These are phyloP conservation scores for Pipistrellus kuhlii DNA, from an alignment of 2,797 vertebrate species.

Conservation along the genomic window DNA sequence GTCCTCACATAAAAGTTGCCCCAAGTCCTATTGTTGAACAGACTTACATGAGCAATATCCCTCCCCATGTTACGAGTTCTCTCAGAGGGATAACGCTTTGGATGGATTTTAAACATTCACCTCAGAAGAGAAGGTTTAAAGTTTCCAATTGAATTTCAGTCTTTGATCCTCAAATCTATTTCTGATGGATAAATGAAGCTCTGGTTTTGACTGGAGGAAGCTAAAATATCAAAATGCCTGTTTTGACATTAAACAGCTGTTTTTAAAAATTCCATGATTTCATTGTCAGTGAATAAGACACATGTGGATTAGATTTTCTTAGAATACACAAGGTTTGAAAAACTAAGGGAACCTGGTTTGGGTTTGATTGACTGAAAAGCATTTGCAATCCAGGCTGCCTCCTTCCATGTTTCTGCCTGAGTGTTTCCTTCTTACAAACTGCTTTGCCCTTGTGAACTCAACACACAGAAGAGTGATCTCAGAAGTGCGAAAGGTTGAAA, in stretches of 20 bases:
- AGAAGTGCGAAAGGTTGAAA: slow-evolving; percentile 11
- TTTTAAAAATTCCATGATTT: slow-evolving; percentile 65
- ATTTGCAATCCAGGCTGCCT: slow-evolving; percentile 13
- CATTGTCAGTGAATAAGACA: slow-evolving; percentile 66
- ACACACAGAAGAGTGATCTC: background rate
- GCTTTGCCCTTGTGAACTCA: slow-evolving; percentile 22
- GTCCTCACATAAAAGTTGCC: background rate
- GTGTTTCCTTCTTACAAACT: slow-evolving; percentile 6
- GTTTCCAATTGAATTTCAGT: slow-evolving; percentile 59
- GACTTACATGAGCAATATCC: background rate
- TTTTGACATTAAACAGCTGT: slow-evolving; percentile 73
- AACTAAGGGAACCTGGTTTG: slow-evolving; percentile 64
- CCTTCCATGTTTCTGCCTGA: background rate
- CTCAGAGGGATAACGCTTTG: background rate
- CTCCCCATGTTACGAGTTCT: slow-evolving; percentile 24
- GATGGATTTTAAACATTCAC: slow-evolving; percentile 60
- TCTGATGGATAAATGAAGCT: slow-evolving; percentile 65
- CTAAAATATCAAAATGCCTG: slow-evolving; percentile 60
- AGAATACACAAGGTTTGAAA: slow-evolving; percentile 67
- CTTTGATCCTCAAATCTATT: slow-evolving; percentile 76
- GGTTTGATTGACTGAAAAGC: slow-evolving; percentile 55
- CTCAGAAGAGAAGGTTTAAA: slow-evolving; percentile 29
- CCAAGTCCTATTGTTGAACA: background rate
- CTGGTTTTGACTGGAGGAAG: slow-evolving; percentile 55
- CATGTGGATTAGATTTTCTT: slow-evolving; percentile 77